Base-by-base conservation (phyloP, 1,140 invertebrate species). In the Drosophila erecta region DNA sequence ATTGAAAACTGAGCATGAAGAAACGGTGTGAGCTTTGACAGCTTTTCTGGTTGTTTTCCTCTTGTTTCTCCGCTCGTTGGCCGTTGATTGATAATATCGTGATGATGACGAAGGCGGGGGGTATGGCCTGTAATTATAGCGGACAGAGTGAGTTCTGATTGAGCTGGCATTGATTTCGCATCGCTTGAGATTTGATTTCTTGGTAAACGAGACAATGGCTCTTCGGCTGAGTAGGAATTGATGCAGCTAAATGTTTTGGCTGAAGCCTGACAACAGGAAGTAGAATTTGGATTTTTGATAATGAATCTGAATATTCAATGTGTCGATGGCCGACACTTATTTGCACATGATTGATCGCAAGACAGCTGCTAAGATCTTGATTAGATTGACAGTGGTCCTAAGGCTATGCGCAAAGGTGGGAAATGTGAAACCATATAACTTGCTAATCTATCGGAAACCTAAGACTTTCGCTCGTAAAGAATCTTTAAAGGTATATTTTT, bases 1-100 rank as follows among this genome's bases (percentile, higher is more conserved):
- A 89, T 89, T 89, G 84, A 89, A 89, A 89, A 89, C 58, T 84
- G 67, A 79, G 71, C 83, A 86, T 86, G 79, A 79, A 81, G 70
- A 76, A 86, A 75, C 81, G 69, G 61, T 81, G 83, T 86, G 83
- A 79, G 83, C 79, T 87, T 81, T 79, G 83, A 86, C 83, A 87
- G 61, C 75, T 80, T 58, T 66, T 59, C 57, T 62, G 71, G 22
- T 62, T 74, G 54, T 38, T 47, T 70, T 14, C 20, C 53, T 57
- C 33, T 67, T 40, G 33, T 58, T 58, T 50, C 67, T 56, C 7
- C 35, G 33, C 24, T 24, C 35, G 64, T 67, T 71, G 43, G 14
- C 41, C 70, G 70, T 62, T 74, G 69, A 74, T 73, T 73, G 70
- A 73, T 73, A 73, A 73, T 73, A 73, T 73, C 69, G 70, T 73